phyloP scores from a whole-genome alignment of 2,797 vertebrate species.

The Botia kubotai region DNA sequence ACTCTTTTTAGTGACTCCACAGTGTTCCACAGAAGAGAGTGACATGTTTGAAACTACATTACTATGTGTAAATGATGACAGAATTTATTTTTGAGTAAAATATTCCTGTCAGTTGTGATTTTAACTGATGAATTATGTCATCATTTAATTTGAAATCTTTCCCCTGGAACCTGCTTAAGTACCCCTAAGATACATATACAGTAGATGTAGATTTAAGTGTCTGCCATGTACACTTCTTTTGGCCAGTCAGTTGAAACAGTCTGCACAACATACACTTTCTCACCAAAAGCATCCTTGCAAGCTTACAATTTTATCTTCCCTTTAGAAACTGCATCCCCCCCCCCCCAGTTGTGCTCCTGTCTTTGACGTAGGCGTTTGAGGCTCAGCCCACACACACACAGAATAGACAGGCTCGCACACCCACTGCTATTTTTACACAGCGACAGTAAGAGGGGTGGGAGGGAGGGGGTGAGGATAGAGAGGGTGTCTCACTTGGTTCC shows the following conservation, averaged over 20 bases:
- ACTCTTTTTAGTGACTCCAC: too few species aligned
- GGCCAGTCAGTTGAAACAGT: neutral
- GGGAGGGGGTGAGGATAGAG: constrained; percentile 46
- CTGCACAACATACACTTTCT: neutral
- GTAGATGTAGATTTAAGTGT: too few species aligned
- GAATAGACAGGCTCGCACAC: constrained; percentile 69
- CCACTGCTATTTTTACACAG: constrained; percentile 75
- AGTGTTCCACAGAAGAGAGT: too few species aligned
- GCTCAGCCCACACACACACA: constrained; percentile 40
- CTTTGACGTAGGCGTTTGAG: constrained; percentile 72
- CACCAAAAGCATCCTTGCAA: neutral
- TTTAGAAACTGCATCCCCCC: constrained; percentile 7
- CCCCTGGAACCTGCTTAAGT: too few species aligned
- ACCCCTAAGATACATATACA: too few species aligned
- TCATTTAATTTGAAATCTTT: too few species aligned
- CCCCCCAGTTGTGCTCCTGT: constrained; percentile 52
- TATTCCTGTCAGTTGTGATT: too few species aligned
- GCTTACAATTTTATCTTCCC: neutral
- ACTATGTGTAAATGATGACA: too few species aligned
- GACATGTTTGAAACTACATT: too few species aligned
- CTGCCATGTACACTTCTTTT: too few species aligned
- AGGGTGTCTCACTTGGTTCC: constrained; percentile 61
- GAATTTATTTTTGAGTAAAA: too few species aligned
- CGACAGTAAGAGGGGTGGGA: constrained; percentile 54
- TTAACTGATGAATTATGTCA: too few species aligned